Conservation (phyloP, 2,113 vertebrate species). For the Pelusios castaneus region DNA sequence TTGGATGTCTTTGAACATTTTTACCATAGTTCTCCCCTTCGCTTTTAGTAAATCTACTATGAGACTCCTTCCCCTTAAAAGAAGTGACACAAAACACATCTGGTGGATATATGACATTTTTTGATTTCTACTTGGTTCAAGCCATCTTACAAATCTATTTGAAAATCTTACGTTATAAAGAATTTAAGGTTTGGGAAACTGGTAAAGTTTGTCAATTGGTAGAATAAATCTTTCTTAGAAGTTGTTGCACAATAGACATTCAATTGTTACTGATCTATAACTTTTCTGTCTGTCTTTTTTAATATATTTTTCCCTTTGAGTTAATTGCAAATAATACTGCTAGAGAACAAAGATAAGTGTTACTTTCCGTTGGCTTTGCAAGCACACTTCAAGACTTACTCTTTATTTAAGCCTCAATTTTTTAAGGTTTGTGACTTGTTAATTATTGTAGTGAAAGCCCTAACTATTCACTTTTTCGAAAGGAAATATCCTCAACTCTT, state of each 20-base stretch:
- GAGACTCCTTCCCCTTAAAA: background rate
- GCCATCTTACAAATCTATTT: background rate
- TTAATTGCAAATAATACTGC: background rate
- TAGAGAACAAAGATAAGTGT: background rate
- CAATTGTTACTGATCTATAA: background rate
- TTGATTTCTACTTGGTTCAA: background rate
- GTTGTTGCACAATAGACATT: background rate
- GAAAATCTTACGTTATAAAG: background rate
- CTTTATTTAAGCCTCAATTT: background rate
- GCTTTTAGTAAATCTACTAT: background rate
- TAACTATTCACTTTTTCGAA: background rate
- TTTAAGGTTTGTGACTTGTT: background rate
- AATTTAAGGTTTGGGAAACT: background rate
- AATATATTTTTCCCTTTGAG: constrained; percentile 15
- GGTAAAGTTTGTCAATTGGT: background rate
- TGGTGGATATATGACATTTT: background rate
- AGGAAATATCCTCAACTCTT: background rate
- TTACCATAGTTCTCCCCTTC: background rate
- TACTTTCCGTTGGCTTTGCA: constrained; percentile 37
- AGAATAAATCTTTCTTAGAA: background rate
- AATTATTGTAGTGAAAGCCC: background rate
- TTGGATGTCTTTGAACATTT: background rate
- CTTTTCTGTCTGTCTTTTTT: background rate
- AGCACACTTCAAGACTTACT: background rate
- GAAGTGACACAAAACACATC: background rate